Evolutionary conservation across 2,797 vertebrate species (phyloP).

Genomic region (Fratercula arctica): DNA sequence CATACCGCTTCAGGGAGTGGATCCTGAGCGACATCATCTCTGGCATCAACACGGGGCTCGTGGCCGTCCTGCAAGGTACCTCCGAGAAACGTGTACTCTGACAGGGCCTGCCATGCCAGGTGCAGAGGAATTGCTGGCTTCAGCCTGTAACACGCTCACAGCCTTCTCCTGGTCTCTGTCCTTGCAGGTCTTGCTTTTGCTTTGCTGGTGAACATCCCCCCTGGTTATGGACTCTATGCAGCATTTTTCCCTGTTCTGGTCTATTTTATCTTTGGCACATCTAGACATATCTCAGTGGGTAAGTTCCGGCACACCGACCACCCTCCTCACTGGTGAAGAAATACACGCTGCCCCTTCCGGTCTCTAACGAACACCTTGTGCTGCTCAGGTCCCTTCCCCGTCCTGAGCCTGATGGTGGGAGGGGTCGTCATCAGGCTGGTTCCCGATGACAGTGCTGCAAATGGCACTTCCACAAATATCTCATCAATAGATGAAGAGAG

Average conservation of each 20-base stretch:
- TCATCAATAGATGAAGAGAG: constrained; percentile 75
- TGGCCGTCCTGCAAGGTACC: constrained; percentile 93
- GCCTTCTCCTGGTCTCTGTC: background rate
- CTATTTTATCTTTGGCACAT: constrained; percentile 95
- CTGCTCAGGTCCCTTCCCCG: constrained; percentile 89
- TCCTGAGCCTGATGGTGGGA: constrained; percentile 95
- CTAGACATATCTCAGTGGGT: constrained; percentile 95
- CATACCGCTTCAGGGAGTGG: constrained; percentile 89
- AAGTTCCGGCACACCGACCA: constrained; percentile 57
- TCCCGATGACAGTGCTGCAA: constrained; percentile 62
- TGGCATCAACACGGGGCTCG: constrained; percentile 91
- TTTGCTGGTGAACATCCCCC: constrained; percentile 86
- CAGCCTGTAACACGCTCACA: background rate
- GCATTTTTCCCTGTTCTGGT: constrained; percentile 90
- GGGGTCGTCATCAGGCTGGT: constrained; percentile 81
- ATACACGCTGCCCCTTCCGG: background rate
- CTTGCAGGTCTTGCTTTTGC: constrained; percentile 90
- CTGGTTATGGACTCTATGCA: constrained; percentile 90
- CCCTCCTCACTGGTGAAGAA: background rate
- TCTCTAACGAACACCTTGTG: background rate
- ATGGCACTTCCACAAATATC: constrained; percentile 50
- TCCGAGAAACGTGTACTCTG: background rate
- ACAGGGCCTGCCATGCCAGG: background rate
- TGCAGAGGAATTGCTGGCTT: background rate
- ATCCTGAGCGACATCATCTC: constrained; percentile 89